These are phyloP conservation scores for Furcula furcula DNA, from an alignment of 2,888 invertebrate species.

Conservation along the genomic window DNA sequence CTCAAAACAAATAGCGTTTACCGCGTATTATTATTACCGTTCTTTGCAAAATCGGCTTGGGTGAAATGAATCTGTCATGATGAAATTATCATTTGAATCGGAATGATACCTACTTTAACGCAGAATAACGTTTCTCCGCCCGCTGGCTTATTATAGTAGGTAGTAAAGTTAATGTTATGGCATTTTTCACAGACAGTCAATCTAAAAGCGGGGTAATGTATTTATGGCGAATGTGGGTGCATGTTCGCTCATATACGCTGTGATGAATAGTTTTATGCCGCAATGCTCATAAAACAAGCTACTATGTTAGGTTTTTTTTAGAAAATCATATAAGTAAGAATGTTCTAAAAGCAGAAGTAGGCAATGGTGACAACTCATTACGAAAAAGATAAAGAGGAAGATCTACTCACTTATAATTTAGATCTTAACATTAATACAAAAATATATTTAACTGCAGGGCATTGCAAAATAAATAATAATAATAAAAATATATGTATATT, in stretches of 20 bases:
- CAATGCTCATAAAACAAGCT: background rate
- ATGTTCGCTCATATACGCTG: background rate
- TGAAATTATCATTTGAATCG: background rate
- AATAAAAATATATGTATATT: too few species aligned
- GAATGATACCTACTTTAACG: background rate
- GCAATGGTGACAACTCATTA: too few species aligned
- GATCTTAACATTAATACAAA: too few species aligned
- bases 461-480: too few species aligned
- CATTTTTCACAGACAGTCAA: conserved; percentile 1
- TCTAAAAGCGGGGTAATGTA: conserved; percentile 1
- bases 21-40: conserved; percentile 20
- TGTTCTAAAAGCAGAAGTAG: too few species aligned
- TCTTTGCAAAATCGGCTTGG: background rate
- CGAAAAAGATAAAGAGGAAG: too few species aligned
- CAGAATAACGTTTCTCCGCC: conserved; percentile 1
- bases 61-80: conserved; percentile 1
- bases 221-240: background rate
- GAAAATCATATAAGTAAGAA: too few species aligned
- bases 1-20: conserved; percentile 46
- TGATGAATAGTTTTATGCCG: background rate
- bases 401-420: too few species aligned
- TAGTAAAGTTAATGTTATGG: background rate
- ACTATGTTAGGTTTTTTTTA: too few species aligned
- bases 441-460: too few species aligned
- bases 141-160: background rate